A percentile compares a stretch with the other conserved stretches of the same genome.
Conservation (phyloP, 2,797 vertebrate species). For the Crax fasciolata region DNA sequence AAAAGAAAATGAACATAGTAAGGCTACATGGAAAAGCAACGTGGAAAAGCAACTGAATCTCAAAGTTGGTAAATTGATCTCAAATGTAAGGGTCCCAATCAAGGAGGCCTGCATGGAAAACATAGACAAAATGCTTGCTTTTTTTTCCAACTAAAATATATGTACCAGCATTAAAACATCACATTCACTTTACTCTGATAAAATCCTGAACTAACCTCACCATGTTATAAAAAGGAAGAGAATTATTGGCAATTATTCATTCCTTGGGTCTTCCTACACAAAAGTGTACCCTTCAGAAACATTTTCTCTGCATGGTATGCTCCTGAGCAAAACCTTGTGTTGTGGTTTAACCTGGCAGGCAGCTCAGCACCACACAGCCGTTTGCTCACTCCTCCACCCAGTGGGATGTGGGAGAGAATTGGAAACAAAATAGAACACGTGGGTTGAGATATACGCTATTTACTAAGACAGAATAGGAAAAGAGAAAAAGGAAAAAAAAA, state of each 20-base stretch:
- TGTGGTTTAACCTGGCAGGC: no score
- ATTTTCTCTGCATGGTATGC: not conserved
- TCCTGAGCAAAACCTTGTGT: not conserved
- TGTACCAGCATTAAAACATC: not conserved
- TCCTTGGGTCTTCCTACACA: not conserved
- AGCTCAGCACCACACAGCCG: no score
- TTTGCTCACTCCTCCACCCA: no score
- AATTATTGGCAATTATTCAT: not conserved
- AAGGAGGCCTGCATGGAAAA: not conserved
- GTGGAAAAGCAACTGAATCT: not conserved
- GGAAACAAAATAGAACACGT: no score
- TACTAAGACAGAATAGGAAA: no score
- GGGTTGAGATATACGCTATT: no score
- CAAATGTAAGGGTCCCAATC: not conserved
- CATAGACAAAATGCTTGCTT: not conserved
- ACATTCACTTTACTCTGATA: not conserved
- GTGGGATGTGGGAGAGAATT: no score
- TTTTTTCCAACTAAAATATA: not conserved
- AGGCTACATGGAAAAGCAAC: not conserved
- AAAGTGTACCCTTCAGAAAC: not conserved
- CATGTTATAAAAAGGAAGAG: not conserved
- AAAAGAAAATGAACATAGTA: not conserved
- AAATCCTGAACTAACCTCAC: not conserved
- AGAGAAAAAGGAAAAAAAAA: no score
- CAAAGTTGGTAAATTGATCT: not conserved